phyloP scores from a whole-genome alignment of 2,888 invertebrate genomes.

The Sarcophaga rosellei region DNA sequence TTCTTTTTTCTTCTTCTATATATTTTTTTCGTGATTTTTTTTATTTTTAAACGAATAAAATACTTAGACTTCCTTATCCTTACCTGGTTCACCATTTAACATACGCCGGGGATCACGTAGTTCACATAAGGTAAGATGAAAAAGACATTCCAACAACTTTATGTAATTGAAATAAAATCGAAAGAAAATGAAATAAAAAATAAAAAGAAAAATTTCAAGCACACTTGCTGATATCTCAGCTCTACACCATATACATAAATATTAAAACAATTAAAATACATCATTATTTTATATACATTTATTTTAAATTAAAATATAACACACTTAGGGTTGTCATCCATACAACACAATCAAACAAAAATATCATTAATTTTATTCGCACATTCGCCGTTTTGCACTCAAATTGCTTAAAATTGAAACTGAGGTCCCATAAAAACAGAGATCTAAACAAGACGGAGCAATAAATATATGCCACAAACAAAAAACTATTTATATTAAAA shows the following conservation, averaged over 20 bases:
- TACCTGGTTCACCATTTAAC: constrained; percentile 98
- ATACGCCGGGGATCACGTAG: constrained; percentile 93
- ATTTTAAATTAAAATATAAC: constrained; percentile 33
- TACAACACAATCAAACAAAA: constrained; percentile 18
- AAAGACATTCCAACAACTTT: constrained; percentile 46
- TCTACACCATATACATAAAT: constrained; percentile 24
- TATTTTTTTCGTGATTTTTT: constrained; percentile 71
- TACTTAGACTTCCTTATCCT: constrained; percentile 94
- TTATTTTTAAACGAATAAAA: constrained; percentile 74
- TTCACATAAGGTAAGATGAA: constrained; percentile 86
- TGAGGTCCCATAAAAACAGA: neutral
- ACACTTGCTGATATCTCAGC: constrained; percentile 41
- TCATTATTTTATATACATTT: neutral
- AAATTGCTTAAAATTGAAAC: neutral
- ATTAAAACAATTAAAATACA: constrained; percentile 17
- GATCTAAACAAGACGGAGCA: neutral
- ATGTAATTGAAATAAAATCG: constrained; percentile 12
- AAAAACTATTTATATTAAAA: too few relatives aligned
- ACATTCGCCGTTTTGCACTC: constrained; percentile 16
- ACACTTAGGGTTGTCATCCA: constrained; percentile 64
- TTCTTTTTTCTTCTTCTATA: constrained; percentile 73
- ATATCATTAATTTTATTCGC: constrained; percentile 16
- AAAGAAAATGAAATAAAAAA: constrained; percentile 9
- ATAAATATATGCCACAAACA: too few relatives aligned
- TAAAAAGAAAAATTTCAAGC: constrained; percentile 27